Base-by-base conservation (phyloP, 2,888 invertebrate genomes). In the Apamea epomidion region DNA sequence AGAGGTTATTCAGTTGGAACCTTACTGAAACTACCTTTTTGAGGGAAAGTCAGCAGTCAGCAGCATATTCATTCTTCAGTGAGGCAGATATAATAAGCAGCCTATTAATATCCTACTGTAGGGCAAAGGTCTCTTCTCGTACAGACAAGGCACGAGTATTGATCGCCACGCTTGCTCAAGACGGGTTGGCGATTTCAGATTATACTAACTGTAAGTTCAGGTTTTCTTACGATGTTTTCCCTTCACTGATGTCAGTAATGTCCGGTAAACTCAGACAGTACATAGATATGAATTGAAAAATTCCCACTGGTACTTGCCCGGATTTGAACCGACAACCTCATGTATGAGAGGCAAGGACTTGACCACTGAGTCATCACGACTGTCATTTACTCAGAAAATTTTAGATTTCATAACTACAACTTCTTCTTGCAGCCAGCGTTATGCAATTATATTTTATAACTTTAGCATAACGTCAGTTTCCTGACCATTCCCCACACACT, bases 401-500 rank as follows among this genome's bases (percentile, higher is more conserved):
- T 21, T 29, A 37, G 1, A 58, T 81, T 54, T 32, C 2, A 48
- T 51, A 67, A 60, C 51, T 0, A 14, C 5, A 2, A 14, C 8
- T 21, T 74, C 21, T 21, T 62, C 16, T 7, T 37, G 29, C 45
- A 62, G 10, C 6, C 6, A 65, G 32, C 54, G 5, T 58, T 2
- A 54, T 37, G 8, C 14, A 60, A 51, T 29, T 48, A 18, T 12
- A 10, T 70, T 60, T 77, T 69, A 65, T 48, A 51, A 45, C 37
- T n/a, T 37, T 16, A 25, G 4, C 37, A 73, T 16, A 29, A 64
- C 75, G 16, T 73, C 60, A 32, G 60, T 65, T 81, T 70, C 70
- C 48, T 71, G 82, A 74, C 25, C 45, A 85, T 72, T 37, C 45
- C 37, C 54, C 25, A 60, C 37, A 58, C 37, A 60, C 54, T 72